These are phyloP conservation scores for Odocoileus virginianus DNA, from an alignment of 2,113 vertebrate genomes.

Conservation along the genomic window DNA sequence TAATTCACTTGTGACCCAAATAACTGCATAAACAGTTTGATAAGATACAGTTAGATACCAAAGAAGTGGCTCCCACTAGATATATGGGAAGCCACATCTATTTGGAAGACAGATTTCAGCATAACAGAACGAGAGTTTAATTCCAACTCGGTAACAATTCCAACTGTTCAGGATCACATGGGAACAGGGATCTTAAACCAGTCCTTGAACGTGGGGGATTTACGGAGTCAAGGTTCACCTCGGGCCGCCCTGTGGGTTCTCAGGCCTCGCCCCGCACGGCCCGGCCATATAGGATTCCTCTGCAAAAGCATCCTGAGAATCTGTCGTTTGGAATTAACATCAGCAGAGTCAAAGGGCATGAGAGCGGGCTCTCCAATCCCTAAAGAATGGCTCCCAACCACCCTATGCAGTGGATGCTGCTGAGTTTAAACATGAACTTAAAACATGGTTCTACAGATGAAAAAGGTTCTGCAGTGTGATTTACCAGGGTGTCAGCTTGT, in stretches of 20 bases:
- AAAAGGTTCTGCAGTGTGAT: background rate
- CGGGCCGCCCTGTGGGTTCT: constrained; percentile 52
- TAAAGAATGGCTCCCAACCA: constrained; percentile 62
- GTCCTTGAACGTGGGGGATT: constrained; percentile 46
- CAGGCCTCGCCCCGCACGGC: constrained; percentile 39
- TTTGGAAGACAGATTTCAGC: background rate
- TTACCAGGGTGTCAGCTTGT: accelerated
- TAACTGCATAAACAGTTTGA: background rate
- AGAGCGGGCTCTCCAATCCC: constrained; percentile 70
- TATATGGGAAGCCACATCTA: background rate
- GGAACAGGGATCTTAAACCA: constrained; percentile 39
- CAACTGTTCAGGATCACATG: constrained; percentile 43
- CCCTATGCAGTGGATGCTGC: constrained; percentile 46
- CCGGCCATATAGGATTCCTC: constrained; percentile 75
- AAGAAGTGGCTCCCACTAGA: background rate
- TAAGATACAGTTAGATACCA: background rate
- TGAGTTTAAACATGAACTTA: background rate
- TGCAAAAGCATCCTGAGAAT: constrained; percentile 77
- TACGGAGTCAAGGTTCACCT: constrained; percentile 53
- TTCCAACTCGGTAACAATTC: constrained; percentile 52
- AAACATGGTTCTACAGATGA: accelerated
- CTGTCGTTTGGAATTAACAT: constrained; percentile 76
- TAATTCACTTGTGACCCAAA: constrained; percentile 17
- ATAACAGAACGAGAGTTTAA: constrained; percentile 39
- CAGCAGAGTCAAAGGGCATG: constrained; percentile 82